Evolutionary conservation across 2,113 vertebrate species (phyloP), one percentile per base, ranked within the genome.

Genomic region (Albula goreensis): DNA sequence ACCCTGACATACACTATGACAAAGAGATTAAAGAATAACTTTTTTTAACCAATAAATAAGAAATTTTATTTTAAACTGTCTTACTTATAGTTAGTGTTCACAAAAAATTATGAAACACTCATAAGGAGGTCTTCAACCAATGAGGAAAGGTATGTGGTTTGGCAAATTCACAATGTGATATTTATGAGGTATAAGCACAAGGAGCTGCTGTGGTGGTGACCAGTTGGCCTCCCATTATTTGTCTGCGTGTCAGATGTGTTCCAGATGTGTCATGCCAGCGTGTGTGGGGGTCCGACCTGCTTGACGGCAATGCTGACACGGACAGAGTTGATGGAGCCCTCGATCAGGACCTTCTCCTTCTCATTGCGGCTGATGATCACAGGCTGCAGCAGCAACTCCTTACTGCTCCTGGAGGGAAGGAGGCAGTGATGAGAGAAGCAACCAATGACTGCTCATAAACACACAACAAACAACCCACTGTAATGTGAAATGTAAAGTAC

Each of bases 271-370:
- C 7, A 56, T 56, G 53, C 12, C 53, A 56, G 22, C n/a, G 22
- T 49, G 2, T 0, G 25, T 51, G n/a, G 3, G 13, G 49, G 7
- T 70, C 90, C 89, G 85, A 99, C 98, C 98, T 99, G 98, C 89
- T 99, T 99, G 91, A 99, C 98, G 0, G 98, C 97, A 17, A 99
- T 99, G 97, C 98, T 99, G 96, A 99, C 97, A 9, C 98, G 96
- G 86, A 99, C 98, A 0, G 98, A 99, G 93, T 99, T 99, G 90
- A 99, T 99, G 86, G 98, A 99, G 63, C 98, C 98, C 90, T 99
- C 98, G 0, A 99, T 98, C 19, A 99, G 95, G 48, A 99, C 98
- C 90, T 98, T 99, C 93, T 99, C 98, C 91, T 99, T 99, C 85
- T 99, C 98, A 6, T 99, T 99, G 84, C 98, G 97, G 93, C 98